These are phyloP conservation scores for Capreolus pygargus DNA, from an alignment of 2,113 vertebrate species.

Conservation along the genomic window DNA sequence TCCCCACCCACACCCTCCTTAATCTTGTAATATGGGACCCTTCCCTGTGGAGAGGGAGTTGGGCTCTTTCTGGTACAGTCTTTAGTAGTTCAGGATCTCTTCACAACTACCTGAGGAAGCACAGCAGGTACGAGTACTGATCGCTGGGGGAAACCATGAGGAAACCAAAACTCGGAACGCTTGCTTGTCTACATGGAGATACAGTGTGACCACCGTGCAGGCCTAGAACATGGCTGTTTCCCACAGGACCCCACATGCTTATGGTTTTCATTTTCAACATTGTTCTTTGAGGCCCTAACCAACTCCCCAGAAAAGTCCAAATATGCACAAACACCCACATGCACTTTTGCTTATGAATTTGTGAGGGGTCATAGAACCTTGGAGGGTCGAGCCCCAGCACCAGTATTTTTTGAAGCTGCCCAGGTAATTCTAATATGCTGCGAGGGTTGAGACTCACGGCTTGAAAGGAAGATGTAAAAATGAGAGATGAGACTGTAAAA, in stretches of 20 bases:
- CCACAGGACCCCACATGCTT: background rate
- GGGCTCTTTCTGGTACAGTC: background rate
- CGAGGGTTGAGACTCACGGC: background rate
- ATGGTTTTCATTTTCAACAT: background rate
- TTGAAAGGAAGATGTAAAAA: conserved; percentile 16
- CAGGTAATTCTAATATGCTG: background rate
- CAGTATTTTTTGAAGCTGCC: background rate
- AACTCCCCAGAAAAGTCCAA: background rate
- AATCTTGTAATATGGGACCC: conserved; percentile 52
- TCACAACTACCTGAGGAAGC: background rate
- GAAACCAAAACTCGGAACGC: background rate
- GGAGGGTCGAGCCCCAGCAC: background rate
- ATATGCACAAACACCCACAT: background rate
- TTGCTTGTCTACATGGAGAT: background rate
- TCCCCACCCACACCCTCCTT: conserved; percentile 66
- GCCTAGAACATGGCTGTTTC: background rate
- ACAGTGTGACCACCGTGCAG: background rate
- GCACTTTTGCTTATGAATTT: background rate
- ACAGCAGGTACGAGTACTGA: background rate
- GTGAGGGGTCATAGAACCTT: background rate
- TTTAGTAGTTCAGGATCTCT: background rate
- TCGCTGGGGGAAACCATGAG: background rate
- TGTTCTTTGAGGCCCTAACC: background rate
- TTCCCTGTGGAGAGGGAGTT: conserved; percentile 20
- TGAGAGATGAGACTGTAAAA: background rate